Evolutionary conservation across 2,797 vertebrate species (phyloP), one percentile per base, ranked within the genome.

Genomic region (Myotis planiceps): DNA sequence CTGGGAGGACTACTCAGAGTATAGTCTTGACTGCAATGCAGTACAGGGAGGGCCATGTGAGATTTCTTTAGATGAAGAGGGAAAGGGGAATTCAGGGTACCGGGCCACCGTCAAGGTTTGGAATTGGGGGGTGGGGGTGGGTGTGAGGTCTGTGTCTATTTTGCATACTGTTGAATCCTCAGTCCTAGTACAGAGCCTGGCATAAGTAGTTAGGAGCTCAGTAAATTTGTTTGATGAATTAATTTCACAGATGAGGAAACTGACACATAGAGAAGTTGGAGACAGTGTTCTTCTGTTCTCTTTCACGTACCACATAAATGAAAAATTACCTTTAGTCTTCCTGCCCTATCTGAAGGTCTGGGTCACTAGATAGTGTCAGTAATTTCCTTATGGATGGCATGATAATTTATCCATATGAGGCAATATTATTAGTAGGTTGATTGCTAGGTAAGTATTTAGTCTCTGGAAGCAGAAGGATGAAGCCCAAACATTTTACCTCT

Each of bases 241-340:
- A 10, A 16, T 75, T 53, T 84, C 71, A 72, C 71, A 65, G 25
- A 51, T 55, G 9, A 58, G 69, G 21, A 88, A 29, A 34, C 58
- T 10, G 25, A n/a, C 25, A 19, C 16, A 42, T 2, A 15, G n/a
- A 78, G 16, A 71, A 5, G 29, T 1, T 65, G 12, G 42, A 32
- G 23, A 45, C 29, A 76, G 58, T 86, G 55, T 37, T 76, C 15
- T 88, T 76, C 18, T 88, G 10, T 39, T 92, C 9, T 45, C 21
- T 60, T 58, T 76, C 13, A 39, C 34, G 21, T 42, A 14, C 79
- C 34, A 68, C 3, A 51, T 80, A 47, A 32, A 15, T 81, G 45
- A 82, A 84, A 83, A 49, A 68, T 42, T 2, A 18, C 25, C 27
- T 81, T 63, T 85, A 32, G 86, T 90, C 88, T 78, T 79, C 32